Conservation (phyloP, 1,140 invertebrate species). For the Propsilocerus akamusi region DNA sequence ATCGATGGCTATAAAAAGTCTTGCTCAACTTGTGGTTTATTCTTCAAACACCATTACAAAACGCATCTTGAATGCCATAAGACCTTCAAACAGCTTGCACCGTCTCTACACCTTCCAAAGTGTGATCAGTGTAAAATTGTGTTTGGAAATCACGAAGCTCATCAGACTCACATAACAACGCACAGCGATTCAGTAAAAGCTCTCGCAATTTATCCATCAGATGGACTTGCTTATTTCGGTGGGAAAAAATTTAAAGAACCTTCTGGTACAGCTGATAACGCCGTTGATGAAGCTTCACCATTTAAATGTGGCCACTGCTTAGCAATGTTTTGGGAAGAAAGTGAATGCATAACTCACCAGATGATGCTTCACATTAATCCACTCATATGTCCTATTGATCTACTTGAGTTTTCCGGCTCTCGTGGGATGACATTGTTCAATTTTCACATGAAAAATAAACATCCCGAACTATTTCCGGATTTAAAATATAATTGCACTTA, state of each 20-base stretch:
- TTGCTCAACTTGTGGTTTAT: no score
- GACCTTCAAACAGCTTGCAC: neutral
- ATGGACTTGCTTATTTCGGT: neutral
- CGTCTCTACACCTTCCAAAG: neutral
- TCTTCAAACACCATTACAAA: no score
- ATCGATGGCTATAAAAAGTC: neutral
- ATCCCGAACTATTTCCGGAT: neutral
- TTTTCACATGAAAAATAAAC: neutral
- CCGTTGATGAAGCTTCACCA: neutral
- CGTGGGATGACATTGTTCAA: neutral
- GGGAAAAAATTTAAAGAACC: neutral
- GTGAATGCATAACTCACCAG: neutral
- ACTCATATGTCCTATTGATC: neutral
- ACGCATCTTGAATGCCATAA: neutral
- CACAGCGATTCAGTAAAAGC: neutral
- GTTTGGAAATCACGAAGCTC: neutral
- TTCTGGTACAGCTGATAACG: neutral
- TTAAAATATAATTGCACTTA: neutral
- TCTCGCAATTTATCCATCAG: neutral
- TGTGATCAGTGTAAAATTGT: neutral
- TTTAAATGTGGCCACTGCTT: neutral
- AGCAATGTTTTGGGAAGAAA: neutral
- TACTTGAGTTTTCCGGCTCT: neutral
- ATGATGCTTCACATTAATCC: neutral
- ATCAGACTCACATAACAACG: neutral